phyloP scores from a whole-genome alignment of 2,888 invertebrate species.

The Opisthograptis luteolata region DNA sequence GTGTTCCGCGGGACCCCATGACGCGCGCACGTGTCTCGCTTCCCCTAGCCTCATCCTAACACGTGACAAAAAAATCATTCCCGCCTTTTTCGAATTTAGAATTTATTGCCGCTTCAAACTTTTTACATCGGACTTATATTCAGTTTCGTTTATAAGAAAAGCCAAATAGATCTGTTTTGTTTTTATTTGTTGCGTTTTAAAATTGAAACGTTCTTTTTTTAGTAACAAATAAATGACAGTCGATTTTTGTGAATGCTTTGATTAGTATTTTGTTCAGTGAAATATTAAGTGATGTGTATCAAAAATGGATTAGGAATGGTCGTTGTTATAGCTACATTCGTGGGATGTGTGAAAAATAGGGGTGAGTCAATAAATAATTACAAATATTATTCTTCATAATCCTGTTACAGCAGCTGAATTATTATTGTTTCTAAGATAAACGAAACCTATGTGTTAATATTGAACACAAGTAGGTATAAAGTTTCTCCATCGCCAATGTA shows the following conservation, averaged over 20 bases:
- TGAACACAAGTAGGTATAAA: no score
- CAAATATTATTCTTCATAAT: neutral
- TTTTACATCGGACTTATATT: no score
- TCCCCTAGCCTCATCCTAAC: constrained; percentile 16
- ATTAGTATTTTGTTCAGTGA: no score
- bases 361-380: constrained; percentile 47
- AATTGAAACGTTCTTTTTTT: no score
- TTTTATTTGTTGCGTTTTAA: no score
- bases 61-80: constrained; percentile 33
- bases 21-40: constrained; percentile 45
- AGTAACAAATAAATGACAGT: constrained; percentile 30
- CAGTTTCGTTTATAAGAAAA: no score
- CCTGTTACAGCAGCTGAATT: no score
- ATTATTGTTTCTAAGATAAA: no score
- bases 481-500: no score
- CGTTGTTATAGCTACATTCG: constrained; percentile 48
- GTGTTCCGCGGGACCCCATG: constrained; percentile 52
- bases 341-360: constrained; percentile 67
- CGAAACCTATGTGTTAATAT: no score
- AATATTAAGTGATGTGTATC: constrained; percentile 62
- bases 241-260: neutral
- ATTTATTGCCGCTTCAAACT: neutral
- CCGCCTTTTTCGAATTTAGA: constrained; percentile 28
- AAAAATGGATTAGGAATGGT: constrained; percentile 60
- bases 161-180: no score